Percentiles rank a stretch among this genome's conserved stretches.
phyloP scores from a whole-genome alignment of 2,113 vertebrate genomes.

The Edolisoma coerulescens region DNA sequence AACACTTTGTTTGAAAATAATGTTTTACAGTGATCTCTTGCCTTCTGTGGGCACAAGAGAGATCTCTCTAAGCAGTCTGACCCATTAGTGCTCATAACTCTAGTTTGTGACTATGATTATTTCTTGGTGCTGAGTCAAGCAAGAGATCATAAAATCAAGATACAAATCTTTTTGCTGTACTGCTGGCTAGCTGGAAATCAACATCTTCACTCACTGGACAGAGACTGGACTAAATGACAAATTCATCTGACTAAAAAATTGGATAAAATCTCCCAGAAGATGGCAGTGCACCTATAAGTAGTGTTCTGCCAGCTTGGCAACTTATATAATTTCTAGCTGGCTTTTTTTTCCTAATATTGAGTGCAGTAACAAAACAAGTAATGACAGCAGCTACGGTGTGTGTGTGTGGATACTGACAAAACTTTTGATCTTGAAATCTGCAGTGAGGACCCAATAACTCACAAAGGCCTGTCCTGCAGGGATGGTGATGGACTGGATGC shows the following conservation, averaged over 20 bases:
- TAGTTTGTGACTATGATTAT: not conserved
- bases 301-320: not conserved
- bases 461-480: not conserved
- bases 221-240: not conserved
- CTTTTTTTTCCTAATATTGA: not conserved
- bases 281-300: conserved; percentile 25
- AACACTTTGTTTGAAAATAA: not conserved
- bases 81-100: not conserved
- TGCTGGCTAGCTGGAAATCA: not conserved
- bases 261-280: conserved; percentile 20
- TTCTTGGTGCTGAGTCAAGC: not conserved
- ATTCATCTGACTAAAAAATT: not conserved
- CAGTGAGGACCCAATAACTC: not conserved
- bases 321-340: not conserved
- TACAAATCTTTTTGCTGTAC: not conserved
- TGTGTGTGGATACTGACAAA: not conserved
- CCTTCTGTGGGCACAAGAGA: not conserved
- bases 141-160: not conserved
- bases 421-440: not conserved
- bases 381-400: not conserved
- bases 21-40: not conserved
- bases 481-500: not conserved
- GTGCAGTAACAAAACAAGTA: not conserved
- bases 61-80: not conserved
- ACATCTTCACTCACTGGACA: not conserved